Conservation (phyloP, 2,797 vertebrate species). For the Erethizon dorsatum region DNA sequence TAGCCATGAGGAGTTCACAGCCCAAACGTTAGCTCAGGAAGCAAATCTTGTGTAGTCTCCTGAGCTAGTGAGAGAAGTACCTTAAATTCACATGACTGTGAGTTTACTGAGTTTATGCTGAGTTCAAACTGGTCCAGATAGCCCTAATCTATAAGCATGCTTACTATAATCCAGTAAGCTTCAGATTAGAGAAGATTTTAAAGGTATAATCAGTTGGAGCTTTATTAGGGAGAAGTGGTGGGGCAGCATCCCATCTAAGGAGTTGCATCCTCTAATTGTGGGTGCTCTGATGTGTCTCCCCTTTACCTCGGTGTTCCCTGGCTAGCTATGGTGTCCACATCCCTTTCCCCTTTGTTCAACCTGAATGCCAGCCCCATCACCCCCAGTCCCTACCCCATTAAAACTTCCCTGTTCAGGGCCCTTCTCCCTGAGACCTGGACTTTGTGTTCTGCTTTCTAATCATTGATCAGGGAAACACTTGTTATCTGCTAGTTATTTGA, state of each 20-base stretch:
- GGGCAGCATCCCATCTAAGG: background rate
- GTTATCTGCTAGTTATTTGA: background rate
- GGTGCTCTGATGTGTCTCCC: background rate
- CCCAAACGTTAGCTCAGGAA: background rate
- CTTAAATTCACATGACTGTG: background rate
- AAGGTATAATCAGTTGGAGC: constrained; percentile 1
- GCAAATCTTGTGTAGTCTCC: constrained; percentile 26
- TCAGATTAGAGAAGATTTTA: background rate
- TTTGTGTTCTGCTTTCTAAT: background rate
- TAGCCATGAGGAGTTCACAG: background rate
- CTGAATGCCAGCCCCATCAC: background rate
- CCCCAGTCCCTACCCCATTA: background rate
- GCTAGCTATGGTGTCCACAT: background rate
- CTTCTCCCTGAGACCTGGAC: background rate
- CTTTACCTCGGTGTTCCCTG: background rate
- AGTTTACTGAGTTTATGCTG: background rate
- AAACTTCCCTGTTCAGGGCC: background rate
- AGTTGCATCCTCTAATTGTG: background rate
- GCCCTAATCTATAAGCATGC: background rate
- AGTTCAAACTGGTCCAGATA: background rate
- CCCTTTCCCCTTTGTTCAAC: background rate
- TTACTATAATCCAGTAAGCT: background rate
- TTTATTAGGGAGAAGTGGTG: constrained; percentile 28
- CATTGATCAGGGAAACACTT: background rate
- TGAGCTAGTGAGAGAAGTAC: background rate